These are phyloP conservation scores for Hypotaenidia philippensis DNA, from an alignment of 2,797 vertebrate species.

Conservation along the genomic window DNA sequence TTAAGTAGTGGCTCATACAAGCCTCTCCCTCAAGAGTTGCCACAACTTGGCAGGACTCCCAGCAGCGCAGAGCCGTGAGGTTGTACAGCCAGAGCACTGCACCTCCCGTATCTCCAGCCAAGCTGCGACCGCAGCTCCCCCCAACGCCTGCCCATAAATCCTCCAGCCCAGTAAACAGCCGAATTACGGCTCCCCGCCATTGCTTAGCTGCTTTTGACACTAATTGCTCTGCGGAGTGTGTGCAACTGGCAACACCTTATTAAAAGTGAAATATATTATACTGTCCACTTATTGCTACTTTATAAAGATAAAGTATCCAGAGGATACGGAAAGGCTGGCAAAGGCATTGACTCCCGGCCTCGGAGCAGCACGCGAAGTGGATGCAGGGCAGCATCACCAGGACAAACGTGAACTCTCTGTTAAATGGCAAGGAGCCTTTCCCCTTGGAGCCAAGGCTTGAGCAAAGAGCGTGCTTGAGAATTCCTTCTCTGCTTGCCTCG, in stretches of 20 bases:
- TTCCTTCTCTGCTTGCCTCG: neutral
- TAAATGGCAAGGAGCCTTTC: neutral
- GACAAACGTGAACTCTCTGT: neutral
- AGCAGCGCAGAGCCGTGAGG: accelerated
- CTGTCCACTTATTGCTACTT: slow-evolving; percentile 80
- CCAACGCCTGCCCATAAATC: slow-evolving; percentile 68
- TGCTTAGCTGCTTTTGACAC: slow-evolving; percentile 78
- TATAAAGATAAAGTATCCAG: slow-evolving; percentile 79
- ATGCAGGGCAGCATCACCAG: neutral
- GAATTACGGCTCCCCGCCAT: slow-evolving; percentile 48
- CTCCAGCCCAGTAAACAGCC: slow-evolving; percentile 66
- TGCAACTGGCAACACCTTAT: slow-evolving; percentile 83
- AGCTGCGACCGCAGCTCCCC: neutral
- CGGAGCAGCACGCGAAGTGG: neutral
- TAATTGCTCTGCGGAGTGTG: slow-evolving; percentile 79
- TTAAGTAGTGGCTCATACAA: accelerated
- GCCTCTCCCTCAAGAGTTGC: neutral
- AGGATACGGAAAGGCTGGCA: slow-evolving; percentile 42
- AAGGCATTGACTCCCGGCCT: slow-evolving; percentile 33
- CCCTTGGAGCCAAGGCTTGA: neutral
- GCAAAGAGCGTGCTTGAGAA: neutral
- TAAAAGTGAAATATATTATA: slow-evolving; percentile 84
- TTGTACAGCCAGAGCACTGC: neutral
- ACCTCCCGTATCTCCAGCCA: neutral
- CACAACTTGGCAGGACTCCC: neutral